These are phyloP conservation scores for Calcarius lapponicus DNA, from an alignment of 2,797 vertebrate genomes.

Conservation along the genomic window DNA sequence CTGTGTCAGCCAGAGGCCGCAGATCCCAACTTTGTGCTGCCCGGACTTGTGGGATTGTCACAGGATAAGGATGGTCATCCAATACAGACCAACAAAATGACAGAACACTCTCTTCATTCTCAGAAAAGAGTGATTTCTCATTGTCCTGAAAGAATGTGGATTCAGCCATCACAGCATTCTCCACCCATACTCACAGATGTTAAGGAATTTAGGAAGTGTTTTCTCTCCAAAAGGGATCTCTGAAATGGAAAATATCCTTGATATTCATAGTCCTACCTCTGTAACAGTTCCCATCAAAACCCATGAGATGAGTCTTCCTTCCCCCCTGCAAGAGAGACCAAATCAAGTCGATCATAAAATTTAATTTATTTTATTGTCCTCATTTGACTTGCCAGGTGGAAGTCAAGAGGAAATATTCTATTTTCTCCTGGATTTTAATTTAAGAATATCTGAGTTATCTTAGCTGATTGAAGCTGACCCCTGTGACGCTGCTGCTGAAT, in stretches of 20 bases:
- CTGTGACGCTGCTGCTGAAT: background rate
- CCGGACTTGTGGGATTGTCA: background rate
- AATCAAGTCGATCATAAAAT: background rate
- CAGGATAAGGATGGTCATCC: background rate
- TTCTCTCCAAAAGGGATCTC: background rate
- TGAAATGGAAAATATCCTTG: background rate
- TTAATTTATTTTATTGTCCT: background rate
- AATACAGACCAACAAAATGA: background rate
- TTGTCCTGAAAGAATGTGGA: background rate
- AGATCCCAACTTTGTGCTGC: background rate
- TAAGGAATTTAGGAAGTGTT: background rate
- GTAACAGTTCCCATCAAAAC: background rate
- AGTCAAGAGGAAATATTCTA: background rate
- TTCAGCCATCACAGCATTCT: background rate
- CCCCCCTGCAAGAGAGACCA: accelerated
- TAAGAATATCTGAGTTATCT: background rate
- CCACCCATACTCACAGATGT: accelerated
- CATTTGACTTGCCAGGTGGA: background rate
- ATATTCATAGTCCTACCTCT: background rate
- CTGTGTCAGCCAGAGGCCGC: background rate
- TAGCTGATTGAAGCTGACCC: background rate
- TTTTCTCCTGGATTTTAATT: constrained; percentile 17
- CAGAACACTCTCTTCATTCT: background rate
- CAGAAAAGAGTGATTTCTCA: too few relatives aligned
- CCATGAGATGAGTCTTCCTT: background rate